Conservation (phyloP, 1,140 invertebrate species). For the Zophobas atratus region DNA sequence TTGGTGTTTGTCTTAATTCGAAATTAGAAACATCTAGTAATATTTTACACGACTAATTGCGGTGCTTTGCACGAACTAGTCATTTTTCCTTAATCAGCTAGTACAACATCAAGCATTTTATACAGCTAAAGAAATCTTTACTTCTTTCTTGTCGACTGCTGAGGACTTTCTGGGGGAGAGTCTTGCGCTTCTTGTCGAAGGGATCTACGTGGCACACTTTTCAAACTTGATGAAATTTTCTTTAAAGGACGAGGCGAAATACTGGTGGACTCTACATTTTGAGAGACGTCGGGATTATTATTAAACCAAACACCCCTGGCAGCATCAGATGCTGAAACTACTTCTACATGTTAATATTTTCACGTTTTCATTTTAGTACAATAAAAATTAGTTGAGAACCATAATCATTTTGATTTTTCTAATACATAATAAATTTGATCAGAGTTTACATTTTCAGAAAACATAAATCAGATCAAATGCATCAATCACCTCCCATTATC, state of each 20-base stretch:
- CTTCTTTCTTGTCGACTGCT: slow-evolving; percentile 64
- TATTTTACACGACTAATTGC: slow-evolving; percentile 31
- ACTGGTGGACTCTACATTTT: slow-evolving; percentile 64
- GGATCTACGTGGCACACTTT: slow-evolving; percentile 65
- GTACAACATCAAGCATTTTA: slow-evolving; percentile 45
- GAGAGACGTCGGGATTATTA: slow-evolving; percentile 58
- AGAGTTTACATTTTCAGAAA: too few species aligned
- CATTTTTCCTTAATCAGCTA: slow-evolving; percentile 6
- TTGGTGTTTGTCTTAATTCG: slow-evolving; percentile 28
- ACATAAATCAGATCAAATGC: too few species aligned
- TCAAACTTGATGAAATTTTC: slow-evolving; percentile 69
- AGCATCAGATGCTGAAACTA: slow-evolving; percentile 57
- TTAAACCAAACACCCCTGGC: slow-evolving; percentile 65
- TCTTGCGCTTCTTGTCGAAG: slow-evolving; percentile 64
- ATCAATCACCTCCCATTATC: too few species aligned
- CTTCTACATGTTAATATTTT: not conserved
- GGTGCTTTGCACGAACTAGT: slow-evolving; percentile 30
- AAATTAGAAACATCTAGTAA: slow-evolving; percentile 25
- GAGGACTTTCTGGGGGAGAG: slow-evolving; percentile 71
- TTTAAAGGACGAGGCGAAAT: slow-evolving; percentile 70
- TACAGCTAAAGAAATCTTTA: slow-evolving; percentile 38
- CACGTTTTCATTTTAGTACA: too few species aligned
- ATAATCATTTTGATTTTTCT: too few species aligned
- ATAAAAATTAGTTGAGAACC: too few species aligned
- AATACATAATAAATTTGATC: too few species aligned